Evolutionary conservation across 2,888 invertebrate species (phyloP).

Genomic region (Eremobia ochroleuca): DNA sequence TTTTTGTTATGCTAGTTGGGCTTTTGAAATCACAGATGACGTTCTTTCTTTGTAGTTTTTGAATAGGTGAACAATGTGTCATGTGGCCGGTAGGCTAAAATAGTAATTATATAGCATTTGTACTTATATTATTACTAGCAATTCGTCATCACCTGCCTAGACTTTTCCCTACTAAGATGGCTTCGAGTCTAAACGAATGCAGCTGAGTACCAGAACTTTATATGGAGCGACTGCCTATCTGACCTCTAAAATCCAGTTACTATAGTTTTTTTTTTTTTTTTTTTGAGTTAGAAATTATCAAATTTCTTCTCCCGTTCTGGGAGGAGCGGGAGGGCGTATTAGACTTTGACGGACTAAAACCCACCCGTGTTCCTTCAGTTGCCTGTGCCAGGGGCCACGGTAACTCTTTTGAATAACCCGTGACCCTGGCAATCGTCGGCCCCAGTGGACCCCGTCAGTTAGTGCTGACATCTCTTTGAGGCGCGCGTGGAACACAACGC

Average conservation of each 20-base stretch:
- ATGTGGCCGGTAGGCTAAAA: background rate
- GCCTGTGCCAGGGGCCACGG: no score
- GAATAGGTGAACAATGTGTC: background rate
- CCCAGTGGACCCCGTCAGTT: no score
- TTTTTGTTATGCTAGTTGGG: conserved; percentile 40
- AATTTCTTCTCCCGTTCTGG: no score
- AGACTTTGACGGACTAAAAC: no score
- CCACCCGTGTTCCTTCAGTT: no score
- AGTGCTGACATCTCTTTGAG: no score
- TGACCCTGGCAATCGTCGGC: no score
- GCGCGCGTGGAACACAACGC: no score
- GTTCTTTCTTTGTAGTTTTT: conserved; percentile 4
- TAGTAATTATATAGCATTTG: background rate
- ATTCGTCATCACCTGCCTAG: background rate
- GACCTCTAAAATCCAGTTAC: background rate
- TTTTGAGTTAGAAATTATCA: no score
- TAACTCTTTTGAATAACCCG: no score
- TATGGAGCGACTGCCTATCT: background rate
- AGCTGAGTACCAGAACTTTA: background rate
- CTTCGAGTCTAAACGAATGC: background rate
- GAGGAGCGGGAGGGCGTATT: no score
- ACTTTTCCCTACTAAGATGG: background rate
- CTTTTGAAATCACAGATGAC: conserved; percentile 33
- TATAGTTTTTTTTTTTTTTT: no score
- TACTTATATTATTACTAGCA: background rate